Evolutionary conservation across 2,113 vertebrate species (phyloP).

Genomic region (Tachycineta bicolor): DNA sequence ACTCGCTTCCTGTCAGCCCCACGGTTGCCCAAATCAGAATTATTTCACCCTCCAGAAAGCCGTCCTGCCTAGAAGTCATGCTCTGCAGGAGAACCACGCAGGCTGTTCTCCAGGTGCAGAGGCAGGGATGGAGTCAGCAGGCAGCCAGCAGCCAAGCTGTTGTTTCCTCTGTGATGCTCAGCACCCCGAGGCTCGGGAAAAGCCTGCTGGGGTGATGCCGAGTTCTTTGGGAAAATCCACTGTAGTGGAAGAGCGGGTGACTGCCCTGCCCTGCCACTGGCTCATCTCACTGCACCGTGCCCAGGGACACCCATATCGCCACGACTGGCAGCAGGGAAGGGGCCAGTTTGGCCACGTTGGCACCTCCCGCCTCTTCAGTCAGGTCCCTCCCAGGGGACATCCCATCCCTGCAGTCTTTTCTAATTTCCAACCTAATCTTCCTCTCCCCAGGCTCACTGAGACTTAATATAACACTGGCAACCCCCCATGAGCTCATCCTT

Average conservation of each 20-base stretch:
- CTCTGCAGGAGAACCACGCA: rapidly evolving
- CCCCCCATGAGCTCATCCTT: neutral
- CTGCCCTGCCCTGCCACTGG: neutral
- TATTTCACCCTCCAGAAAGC: neutral
- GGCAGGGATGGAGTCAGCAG: neutral
- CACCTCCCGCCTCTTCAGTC: rapidly evolving
- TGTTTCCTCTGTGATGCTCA: neutral
- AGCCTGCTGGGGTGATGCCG: neutral
- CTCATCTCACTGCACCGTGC: rapidly evolving
- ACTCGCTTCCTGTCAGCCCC: neutral
- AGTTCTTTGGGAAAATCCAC: neutral
- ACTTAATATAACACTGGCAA: neutral
- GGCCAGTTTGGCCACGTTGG: rapidly evolving
- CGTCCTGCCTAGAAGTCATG: neutral
- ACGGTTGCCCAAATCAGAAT: neutral
- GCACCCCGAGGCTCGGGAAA: neutral
- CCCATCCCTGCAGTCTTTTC: neutral
- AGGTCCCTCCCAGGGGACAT: neutral
- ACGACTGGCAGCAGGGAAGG: neutral
- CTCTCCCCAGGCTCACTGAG: neutral
- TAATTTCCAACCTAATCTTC: constrained; percentile 30
- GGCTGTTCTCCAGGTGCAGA: neutral
- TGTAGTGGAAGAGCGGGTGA: rapidly evolving
- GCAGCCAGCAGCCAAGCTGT: neutral
- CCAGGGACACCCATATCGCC: neutral